Percentiles rank a stretch among this genome's conserved stretches.
These are phyloP conservation scores for Eupithecia tripunctaria DNA, from an alignment of 2,888 invertebrate genomes.

Conservation along the genomic window DNA sequence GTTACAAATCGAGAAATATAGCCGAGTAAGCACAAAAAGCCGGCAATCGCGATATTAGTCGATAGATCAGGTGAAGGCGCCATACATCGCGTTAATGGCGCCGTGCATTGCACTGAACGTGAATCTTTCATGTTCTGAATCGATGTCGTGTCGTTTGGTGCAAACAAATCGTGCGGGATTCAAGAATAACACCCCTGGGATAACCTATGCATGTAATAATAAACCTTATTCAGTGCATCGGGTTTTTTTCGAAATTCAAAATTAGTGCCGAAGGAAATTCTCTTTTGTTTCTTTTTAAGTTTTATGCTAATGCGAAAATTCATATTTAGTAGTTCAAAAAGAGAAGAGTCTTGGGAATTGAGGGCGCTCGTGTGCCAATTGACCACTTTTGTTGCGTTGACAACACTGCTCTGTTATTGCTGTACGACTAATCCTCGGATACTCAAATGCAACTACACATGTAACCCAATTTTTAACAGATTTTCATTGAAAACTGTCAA, in stretches of 20 bases:
- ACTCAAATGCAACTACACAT: no score
- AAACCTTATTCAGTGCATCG: neutral
- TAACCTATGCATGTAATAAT: neutral
- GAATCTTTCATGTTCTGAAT: conserved; percentile 71
- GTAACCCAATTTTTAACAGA: no score
- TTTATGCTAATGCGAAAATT: neutral
- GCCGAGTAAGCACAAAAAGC: conserved; percentile 17
- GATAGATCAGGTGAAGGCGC: conserved; percentile 70
- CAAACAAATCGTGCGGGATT: conserved; percentile 32
- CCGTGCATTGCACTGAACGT: conserved; percentile 68
- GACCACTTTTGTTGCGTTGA: no score
- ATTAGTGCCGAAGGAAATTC: neutral
- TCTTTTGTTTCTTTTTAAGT: neutral
- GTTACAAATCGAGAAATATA: conserved; percentile 10
- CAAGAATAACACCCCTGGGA: conserved; percentile 4
- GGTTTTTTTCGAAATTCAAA: neutral
- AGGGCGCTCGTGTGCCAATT: no score
- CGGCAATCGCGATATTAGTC: conserved; percentile 72
- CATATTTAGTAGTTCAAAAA: no score
- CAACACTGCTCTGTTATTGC: no score
- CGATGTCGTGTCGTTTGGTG: conserved; percentile 44
- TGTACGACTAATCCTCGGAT: no score
- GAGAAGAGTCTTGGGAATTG: no score
- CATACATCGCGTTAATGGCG: conserved; percentile 72
- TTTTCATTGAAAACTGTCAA: no score